Conservation (phyloP, 2,888 invertebrate genomes). For the Lycophotia porphyrea region DNA sequence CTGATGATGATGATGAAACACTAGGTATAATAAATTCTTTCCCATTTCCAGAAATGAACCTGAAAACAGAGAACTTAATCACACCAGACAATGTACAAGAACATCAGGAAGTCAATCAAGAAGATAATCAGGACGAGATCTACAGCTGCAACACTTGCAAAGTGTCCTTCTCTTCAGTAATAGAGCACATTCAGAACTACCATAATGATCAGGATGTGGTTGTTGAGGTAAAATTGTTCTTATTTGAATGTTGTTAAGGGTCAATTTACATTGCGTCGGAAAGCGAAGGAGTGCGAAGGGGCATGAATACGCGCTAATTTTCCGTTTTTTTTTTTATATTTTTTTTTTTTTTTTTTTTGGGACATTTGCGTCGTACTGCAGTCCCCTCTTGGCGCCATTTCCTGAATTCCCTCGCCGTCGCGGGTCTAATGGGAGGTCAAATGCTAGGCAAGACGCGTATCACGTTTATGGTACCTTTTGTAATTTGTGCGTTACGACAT, state of each 20-base stretch:
- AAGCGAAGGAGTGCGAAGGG: neutral
- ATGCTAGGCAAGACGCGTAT: neutral
- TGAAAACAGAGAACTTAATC: conserved; percentile 70
- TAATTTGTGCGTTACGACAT: neutral
- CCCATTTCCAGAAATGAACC: conserved; percentile 71
- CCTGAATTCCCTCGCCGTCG: neutral
- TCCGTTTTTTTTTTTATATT: neutral
- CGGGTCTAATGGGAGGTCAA: too few species aligned
- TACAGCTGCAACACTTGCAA: conserved; percentile 92
- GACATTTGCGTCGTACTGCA: neutral
- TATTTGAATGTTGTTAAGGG: neutral
- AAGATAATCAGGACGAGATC: conserved; percentile 79
- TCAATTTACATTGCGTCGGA: neutral
- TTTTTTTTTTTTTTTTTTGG: neutral
- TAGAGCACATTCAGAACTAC: conserved; percentile 92
- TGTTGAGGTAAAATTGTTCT: conserved; percentile 87
- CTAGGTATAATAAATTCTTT: neutral
- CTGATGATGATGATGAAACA: too few species aligned
- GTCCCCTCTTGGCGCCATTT: neutral
- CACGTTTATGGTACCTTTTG: neutral
- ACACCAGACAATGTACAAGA: conserved; percentile 70
- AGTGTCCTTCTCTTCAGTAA: conserved; percentile 91
- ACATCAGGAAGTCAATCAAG: conserved; percentile 73
- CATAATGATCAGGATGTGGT: conserved; percentile 93
- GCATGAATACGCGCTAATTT: neutral